phyloP scores from a whole-genome alignment of 2,888 invertebrate species.

The Pristionchus arcanus region DNA sequence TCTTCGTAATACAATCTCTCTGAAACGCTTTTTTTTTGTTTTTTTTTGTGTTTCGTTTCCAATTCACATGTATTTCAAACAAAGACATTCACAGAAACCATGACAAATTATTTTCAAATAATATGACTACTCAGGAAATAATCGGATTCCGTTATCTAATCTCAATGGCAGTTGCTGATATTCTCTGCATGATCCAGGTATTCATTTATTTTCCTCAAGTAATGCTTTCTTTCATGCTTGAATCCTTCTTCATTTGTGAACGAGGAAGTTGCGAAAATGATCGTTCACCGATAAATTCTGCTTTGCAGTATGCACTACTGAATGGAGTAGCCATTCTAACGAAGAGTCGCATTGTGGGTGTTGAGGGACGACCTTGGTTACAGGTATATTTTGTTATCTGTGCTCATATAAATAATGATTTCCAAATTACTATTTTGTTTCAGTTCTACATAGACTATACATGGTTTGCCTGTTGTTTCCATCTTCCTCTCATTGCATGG shows the following conservation, averaged over 20 bases:
- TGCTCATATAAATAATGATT: not conserved
- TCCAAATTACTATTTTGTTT: not conserved
- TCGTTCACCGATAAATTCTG: not conserved
- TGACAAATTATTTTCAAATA: not conserved
- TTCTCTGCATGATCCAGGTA: constrained; percentile 45
- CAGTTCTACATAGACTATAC: constrained; percentile 46
- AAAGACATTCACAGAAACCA: not conserved
- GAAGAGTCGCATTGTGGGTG: constrained; percentile 23
- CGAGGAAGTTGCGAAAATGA: not conserved
- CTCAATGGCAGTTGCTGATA: constrained; percentile 1
- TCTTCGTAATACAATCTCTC: not conserved
- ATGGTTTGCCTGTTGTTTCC: constrained; percentile 49
- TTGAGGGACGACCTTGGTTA: not conserved
- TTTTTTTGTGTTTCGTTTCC: not conserved
- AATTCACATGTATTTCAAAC: not conserved
- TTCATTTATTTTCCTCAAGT: not conserved
- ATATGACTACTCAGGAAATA: not conserved
- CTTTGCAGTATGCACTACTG: constrained; percentile 5
- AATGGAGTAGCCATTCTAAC: constrained; percentile 41
- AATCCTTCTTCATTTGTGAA: not conserved
- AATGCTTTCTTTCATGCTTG: not conserved
- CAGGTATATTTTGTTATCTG: not conserved
- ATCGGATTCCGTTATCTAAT: constrained; percentile 53
- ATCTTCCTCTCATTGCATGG: constrained; percentile 23
- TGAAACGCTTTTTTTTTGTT: too few species aligned